phyloP scores from a whole-genome alignment of 2,888 invertebrate genomes.

The Plusia festucae region DNA sequence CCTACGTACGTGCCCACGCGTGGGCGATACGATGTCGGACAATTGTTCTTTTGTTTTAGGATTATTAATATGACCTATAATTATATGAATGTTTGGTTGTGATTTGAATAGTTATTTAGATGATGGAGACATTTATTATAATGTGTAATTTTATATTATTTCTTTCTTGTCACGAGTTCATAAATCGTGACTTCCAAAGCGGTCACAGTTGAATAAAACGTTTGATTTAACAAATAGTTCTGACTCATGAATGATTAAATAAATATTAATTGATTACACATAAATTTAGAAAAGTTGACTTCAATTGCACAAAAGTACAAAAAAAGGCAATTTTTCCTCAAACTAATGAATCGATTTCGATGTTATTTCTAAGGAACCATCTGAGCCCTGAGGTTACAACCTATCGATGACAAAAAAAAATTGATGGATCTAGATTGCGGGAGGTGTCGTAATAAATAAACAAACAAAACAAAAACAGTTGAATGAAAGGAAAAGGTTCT shows the following conservation, averaged over 20 bases:
- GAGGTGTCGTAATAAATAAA: no score
- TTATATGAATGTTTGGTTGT: conserved; percentile 6
- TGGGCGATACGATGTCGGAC: conserved; percentile 2
- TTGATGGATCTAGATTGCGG: no score
- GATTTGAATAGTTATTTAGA: not conserved
- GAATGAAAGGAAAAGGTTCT: no score
- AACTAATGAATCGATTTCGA: no score
- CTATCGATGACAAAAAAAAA: no score
- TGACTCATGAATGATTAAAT: no score
- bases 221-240: not conserved
- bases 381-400: no score
- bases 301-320: no score
- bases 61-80: conserved; percentile 22
- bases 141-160: conserved; percentile 10
- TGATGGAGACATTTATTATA: conserved; percentile 16
- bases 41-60: conserved; percentile 21
- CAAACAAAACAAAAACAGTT: no score
- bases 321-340: no score
- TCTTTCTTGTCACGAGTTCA: not conserved
- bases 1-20: conserved; percentile 21
- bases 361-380: no score
- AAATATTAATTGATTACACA: not conserved
- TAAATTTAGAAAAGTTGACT: no score
- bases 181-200: not conserved
- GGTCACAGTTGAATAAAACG: not conserved